phyloP scores from a whole-genome alignment of 2,113 vertebrate species.

The Rissa tridactyla region DNA sequence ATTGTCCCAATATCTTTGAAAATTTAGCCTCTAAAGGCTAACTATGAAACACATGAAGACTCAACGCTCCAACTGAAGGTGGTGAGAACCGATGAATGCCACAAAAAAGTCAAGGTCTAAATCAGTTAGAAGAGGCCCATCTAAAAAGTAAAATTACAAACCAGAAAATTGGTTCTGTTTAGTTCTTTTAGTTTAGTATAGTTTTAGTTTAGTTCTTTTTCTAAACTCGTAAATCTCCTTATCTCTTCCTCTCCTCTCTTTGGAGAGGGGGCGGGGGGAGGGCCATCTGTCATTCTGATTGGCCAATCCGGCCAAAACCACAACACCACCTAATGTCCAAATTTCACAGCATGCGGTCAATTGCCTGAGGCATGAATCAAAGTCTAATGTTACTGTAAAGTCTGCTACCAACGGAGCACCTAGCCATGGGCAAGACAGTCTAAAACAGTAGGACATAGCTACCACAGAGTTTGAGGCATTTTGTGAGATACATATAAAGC shows the following conservation, averaged over 20 bases:
- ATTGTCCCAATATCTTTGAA: background rate
- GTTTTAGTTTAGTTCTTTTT: no score
- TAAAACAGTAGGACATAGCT: background rate
- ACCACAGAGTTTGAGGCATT: background rate
- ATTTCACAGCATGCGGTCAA: background rate
- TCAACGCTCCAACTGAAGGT: background rate
- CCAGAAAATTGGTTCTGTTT: no score
- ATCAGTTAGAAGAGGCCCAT: no score
- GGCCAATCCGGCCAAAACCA: no score
- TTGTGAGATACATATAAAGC: background rate
- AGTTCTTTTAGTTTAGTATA: no score
- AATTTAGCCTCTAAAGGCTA: background rate
- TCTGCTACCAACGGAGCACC: background rate
- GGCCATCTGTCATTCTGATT: no score
- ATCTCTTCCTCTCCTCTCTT: no score
- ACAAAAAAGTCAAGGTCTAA: background rate
- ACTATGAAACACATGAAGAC: background rate
- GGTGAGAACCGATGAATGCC: background rate
- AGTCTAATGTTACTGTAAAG: background rate
- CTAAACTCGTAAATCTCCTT: no score
- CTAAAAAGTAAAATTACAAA: no score
- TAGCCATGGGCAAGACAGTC: background rate
- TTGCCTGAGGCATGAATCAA: background rate
- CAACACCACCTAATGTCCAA: background rate
- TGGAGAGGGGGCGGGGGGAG: no score